Base-by-base conservation (phyloP, 2,797 vertebrate species). In the Zalophus californianus region DNA sequence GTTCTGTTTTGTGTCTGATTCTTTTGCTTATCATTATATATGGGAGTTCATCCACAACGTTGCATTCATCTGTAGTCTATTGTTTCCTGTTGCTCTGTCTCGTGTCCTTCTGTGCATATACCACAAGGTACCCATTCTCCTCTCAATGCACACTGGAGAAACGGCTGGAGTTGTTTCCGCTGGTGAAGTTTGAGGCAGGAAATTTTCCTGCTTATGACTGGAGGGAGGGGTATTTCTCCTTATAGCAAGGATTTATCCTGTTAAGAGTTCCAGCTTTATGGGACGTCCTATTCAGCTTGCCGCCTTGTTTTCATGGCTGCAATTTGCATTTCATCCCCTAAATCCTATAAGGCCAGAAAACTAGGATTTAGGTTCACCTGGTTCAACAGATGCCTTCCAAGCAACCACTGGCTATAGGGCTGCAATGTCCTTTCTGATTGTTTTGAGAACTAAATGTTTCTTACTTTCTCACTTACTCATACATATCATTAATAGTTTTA, bases 401-500 rank as follows among this genome's bases (percentile, higher is more conserved):
- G 54, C 64, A 85, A 80, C 41, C n/a, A 7, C 48, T 94, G 58
- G 38, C 85, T 93, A 16, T n/a, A 38, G 62, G 84, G 58, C 48
- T 95, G 52, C 50, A 70, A 20, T 62, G 80, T 54, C 64, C 87
- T 85, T 38, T 85, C 94, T 94, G 66, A 80, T 92, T 89, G 94
- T 94, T 96, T 94, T 91, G 78, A 96, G 64, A 93, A 32, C 15
- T 38, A 86, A 70, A 48, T 50, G 35, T 96, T 95, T 93, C 56
- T 96, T 79, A 62, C 35, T 90, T 73, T 88, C 88, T 97, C 94
- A n/a, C 50, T 86, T 72, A 86, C 50, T 92, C 77, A 88, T 73
- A 83, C 29, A 8, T 79, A 73, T 35, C 72, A 86, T 86, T 66
- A 90, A 60, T 41, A 90, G 35, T 92, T 91, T 77, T 92, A 90